Evolutionary conservation across 2,797 vertebrate genomes (phyloP), one percentile per base, ranked within the genome.

Genomic region (Diglossa cyanea): DNA sequence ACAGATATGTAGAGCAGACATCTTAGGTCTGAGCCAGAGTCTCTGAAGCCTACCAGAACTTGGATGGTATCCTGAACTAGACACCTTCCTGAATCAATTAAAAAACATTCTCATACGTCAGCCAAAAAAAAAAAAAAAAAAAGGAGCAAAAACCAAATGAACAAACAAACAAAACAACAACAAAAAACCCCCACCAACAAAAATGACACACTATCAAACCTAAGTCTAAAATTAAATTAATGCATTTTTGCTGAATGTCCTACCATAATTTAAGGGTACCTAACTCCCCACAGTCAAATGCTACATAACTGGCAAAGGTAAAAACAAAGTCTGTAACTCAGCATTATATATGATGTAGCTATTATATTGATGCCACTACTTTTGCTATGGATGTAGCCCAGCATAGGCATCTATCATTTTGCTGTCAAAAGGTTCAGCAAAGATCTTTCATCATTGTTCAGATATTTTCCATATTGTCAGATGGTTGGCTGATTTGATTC

Each of bases 401-500:
- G 26, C 0, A 1, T 1, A 79, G 11, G 10, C 26, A 39, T 72
- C 40, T 74, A 55, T 35, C 4, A 80, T 67, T 86, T 53, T 86
- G 31, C 45, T 74, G 26, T 77, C 0, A 2, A 78, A 50, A 86
- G 62, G 28, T 62, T 90, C 57, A 82, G 30, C 19, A 83, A 79
- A 13, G 60, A 70, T 79, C 14, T 82, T 65, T 23, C 8, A 48
- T 31, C 14, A 30, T 21, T 68, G 35, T 70, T 78, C 71, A 86
- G 31, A 40, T 51, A 63, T 60, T 86, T 88, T 73, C 39, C 30
- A 45, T 93, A 31, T 11, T 3, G 1, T 92, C 40, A 77, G n/a
- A 67, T 17, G n/a, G 18, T 25, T 70, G 42, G 45, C 11, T 81
- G 80, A 85, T 81, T 74, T 88, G 51, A 81, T 95, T 95, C 8